These are phyloP conservation scores for Escarpia spicata DNA, from an alignment of 2,888 invertebrate species.

Conservation along the genomic window DNA sequence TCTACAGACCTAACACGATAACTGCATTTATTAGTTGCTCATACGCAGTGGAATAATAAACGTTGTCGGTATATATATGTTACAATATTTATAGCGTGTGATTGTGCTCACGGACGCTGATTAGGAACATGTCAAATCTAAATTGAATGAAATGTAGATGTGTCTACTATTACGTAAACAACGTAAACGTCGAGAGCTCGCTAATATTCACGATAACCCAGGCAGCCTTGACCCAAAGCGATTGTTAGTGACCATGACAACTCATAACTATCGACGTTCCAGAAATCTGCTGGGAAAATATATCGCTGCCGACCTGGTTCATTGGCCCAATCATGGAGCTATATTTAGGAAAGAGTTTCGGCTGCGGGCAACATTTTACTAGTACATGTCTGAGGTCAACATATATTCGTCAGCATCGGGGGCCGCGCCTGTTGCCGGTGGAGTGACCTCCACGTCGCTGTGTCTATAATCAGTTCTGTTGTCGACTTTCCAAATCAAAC, in stretches of 20 bases:
- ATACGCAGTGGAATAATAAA: background rate
- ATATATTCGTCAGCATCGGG: background rate
- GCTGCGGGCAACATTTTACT: background rate
- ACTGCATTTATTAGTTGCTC: background rate
- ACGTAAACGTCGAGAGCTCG: background rate
- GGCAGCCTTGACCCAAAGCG: background rate
- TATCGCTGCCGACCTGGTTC: too few relatives aligned
- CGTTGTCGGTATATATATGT: background rate
- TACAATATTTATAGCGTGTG: too few relatives aligned
- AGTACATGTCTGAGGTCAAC: background rate
- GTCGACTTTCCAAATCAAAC: too few relatives aligned
- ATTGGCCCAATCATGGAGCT: too few relatives aligned
- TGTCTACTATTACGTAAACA: background rate
- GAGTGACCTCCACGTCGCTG: too few relatives aligned
- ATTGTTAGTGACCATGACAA: too few relatives aligned
- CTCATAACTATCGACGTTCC: too few relatives aligned
- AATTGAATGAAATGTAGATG: background rate
- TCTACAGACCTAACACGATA: background rate
- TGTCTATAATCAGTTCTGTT: too few relatives aligned
- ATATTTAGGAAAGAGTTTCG: too few relatives aligned
- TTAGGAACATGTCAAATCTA: background rate
- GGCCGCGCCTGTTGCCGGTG: too few relatives aligned
- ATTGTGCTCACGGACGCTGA: background rate
- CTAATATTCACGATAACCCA: background rate
- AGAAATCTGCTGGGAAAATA: too few relatives aligned